Percentiles rank a stretch among this genome's conserved stretches.
Conservation (phyloP, 1,140 invertebrate genomes). For the Fopius arisanus region DNA sequence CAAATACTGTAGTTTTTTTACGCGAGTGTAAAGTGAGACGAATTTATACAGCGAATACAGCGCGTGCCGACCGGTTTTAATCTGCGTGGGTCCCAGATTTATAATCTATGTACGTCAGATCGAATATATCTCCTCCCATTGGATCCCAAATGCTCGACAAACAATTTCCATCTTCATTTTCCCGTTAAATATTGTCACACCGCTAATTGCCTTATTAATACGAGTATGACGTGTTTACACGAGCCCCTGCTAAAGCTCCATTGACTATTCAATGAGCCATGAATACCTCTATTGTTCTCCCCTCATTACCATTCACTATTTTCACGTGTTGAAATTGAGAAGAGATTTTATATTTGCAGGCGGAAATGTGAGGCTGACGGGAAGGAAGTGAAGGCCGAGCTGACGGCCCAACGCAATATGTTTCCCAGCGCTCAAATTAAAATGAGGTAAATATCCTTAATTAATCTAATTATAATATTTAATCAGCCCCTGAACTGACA, state of each 20-base stretch:
- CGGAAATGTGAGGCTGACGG: conserved; percentile 69
- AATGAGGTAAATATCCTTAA: conserved; percentile 67
- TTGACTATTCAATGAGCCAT: not conserved
- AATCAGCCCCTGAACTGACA: no score
- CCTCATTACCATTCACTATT: not conserved
- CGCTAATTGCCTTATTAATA: conserved; percentile 58
- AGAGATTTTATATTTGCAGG: conserved; percentile 53
- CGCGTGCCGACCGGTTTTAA: conserved; percentile 4
- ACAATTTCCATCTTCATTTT: not conserved
- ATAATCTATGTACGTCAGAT: not conserved
- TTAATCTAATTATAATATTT: not conserved
- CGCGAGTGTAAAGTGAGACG: no score
- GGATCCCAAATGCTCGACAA: not conserved
- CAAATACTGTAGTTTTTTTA: no score
- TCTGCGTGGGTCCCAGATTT: not conserved
- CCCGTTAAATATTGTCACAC: conserved; percentile 48
- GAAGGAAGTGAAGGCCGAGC: conserved; percentile 70
- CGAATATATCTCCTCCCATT: not conserved
- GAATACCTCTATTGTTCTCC: not conserved
- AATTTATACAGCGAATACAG: no score
- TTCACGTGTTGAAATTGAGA: not conserved
- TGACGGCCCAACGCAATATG: conserved; percentile 68
- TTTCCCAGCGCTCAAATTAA: conserved; percentile 72
- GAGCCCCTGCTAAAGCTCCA: not conserved
- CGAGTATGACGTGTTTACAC: not conserved